Conservation (phyloP, 2,113 vertebrate species). For the Ranitomeya imitator region DNA sequence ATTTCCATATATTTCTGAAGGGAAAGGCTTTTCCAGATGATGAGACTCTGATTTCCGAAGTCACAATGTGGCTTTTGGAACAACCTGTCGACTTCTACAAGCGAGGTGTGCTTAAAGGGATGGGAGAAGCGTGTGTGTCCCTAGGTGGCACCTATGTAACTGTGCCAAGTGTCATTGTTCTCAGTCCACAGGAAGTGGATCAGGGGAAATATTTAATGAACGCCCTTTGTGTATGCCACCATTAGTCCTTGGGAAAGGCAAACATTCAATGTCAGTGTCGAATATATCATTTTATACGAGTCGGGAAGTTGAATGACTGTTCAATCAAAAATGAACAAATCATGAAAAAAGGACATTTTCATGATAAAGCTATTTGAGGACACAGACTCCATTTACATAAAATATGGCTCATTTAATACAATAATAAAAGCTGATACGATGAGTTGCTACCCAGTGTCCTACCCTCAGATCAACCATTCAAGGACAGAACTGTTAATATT, state of each 20-base stretch:
- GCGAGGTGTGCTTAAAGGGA: too few species aligned
- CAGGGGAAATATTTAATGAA: too few species aligned
- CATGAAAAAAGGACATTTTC: not conserved
- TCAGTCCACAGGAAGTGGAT: too few species aligned
- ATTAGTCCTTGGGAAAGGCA: not conserved
- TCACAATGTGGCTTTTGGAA: too few species aligned
- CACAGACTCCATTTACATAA: not conserved
- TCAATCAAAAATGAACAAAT: not conserved
- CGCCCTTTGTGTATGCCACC: not conserved
- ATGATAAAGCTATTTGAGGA: not conserved
- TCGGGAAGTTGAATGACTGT: not conserved
- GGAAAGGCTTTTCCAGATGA: too few species aligned
- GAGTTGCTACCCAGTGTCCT: not conserved
- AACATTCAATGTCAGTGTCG: not conserved
- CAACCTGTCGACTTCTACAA: too few species aligned
- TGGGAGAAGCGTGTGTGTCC: too few species aligned
- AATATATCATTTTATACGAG: not conserved
- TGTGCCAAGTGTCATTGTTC: too few species aligned
- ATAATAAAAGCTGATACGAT: not conserved
- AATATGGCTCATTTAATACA: not conserved
- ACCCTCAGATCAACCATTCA: not conserved
- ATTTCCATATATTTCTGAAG: too few species aligned
- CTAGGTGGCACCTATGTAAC: too few species aligned
- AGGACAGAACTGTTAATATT: not conserved
- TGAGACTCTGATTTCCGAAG: too few species aligned